Conservation (phyloP, 2,797 vertebrate genomes). For the Pseudomugil gertrudae region DNA sequence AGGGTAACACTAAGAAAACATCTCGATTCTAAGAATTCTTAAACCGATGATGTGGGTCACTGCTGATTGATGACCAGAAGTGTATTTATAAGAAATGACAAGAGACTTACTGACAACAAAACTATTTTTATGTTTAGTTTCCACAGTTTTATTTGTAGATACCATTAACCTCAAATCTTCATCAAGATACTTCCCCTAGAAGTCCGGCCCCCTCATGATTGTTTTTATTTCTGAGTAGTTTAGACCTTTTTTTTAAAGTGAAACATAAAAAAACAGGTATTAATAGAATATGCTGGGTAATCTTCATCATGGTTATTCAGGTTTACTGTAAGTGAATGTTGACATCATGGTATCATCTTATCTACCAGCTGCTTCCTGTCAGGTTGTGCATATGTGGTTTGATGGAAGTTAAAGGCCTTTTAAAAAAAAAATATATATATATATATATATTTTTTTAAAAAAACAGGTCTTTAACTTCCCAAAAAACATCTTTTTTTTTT, state of each 20-base stretch:
- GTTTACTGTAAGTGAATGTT: constrained; percentile 45
- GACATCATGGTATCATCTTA: constrained; percentile 27
- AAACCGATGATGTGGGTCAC: not conserved
- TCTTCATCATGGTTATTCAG: not conserved
- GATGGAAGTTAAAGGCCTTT: not conserved
- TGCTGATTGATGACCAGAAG: not conserved
- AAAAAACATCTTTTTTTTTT: not conserved
- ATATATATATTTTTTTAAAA: too few species aligned
- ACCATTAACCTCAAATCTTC: not conserved
- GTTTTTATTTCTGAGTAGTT: not conserved
- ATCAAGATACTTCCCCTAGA: not conserved
- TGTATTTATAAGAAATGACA: not conserved
- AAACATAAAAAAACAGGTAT: not conserved
- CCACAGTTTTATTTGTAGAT: not conserved
- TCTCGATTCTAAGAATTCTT: too few species aligned
- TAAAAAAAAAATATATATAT: too few species aligned
- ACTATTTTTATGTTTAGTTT: not conserved
- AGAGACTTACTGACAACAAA: not conserved
- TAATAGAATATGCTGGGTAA: not conserved
- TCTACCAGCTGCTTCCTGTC: constrained; percentile 53
- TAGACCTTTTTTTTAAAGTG: not conserved
- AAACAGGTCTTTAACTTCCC: too few species aligned
- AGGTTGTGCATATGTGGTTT: not conserved
- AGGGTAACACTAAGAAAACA: too few species aligned
- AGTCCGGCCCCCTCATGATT: not conserved